A percentile compares a stretch with the other conserved stretches of the same genome.
Conservation (phyloP, 2,888 invertebrate species). For the Mystacides longicornis region DNA sequence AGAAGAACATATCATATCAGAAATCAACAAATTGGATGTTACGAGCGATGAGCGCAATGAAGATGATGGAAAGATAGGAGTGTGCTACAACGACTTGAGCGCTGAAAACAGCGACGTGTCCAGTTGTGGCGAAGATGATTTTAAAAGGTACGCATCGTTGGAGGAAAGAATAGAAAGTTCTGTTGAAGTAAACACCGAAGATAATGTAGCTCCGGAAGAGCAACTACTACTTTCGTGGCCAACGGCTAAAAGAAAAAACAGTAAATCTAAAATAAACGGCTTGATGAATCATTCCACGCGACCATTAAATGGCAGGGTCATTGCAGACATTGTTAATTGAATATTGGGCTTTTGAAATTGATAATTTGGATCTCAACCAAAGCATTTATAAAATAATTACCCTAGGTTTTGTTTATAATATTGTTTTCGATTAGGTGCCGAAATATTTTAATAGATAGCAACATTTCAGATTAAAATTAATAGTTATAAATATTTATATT, state of each 20-base stretch:
- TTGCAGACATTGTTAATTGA: slow-evolving; percentile 12
- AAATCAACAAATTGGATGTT: slow-evolving; percentile 30
- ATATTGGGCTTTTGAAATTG: background rate
- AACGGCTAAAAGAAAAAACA: slow-evolving; percentile 32
- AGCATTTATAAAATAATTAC: background rate
- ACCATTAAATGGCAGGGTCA: slow-evolving; percentile 13
- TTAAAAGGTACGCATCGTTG: slow-evolving; percentile 36
- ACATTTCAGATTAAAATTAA: no score
- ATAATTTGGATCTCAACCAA: background rate
- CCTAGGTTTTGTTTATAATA: no score
- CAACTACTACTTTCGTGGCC: slow-evolving; percentile 52
- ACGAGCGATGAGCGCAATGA: slow-evolving; percentile 26
- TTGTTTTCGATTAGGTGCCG: no score
- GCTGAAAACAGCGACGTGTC: slow-evolving; percentile 43
- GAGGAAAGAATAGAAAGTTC: slow-evolving; percentile 31
- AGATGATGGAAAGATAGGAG: slow-evolving; percentile 4
- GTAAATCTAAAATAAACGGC: slow-evolving; percentile 20
- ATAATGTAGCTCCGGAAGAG: slow-evolving; percentile 37
- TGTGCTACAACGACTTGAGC: slow-evolving; percentile 22
- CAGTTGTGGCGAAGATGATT: slow-evolving; percentile 34
- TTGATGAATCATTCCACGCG: slow-evolving; percentile 15
- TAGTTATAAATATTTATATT: background rate
- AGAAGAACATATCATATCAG: slow-evolving; percentile 27
- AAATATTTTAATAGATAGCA: no score
- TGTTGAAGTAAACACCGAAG: slow-evolving; percentile 31